Base-by-base conservation (phyloP, 37 sponge, comb jelly and placozoan genomes). In the Geodia barretti region DNA sequence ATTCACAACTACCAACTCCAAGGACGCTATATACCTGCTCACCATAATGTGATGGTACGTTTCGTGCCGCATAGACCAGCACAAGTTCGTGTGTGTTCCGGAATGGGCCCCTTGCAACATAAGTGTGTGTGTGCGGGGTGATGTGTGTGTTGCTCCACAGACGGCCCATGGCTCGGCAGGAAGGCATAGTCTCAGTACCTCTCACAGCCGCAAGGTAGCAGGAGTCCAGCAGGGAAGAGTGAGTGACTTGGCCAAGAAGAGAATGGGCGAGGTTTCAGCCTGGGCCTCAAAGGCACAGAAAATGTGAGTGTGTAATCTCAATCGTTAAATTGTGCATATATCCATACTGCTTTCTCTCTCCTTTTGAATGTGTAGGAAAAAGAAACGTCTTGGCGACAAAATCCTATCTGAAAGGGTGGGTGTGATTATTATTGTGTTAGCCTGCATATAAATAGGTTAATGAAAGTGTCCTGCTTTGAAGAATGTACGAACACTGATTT, bases 361-460 rank as follows among this genome's bases (percentile, higher is more conserved):
- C 34, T 11, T 30, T n/a, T 29, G 35, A 9, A 7, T 74, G 8
- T 78, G 2, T 72, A 85, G 86, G 72, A 90, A 90, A 47, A 84
- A 85, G 33, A 65, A 86, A 20, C 60, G 75, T 28, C 74, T 89
- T 71, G 93, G 93, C 3, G 93, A 93, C 37, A 82, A 70, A 61
- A 73, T 93, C 41, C 68, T 93, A 30, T 89, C 93, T 36, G 86
- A 93, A 41, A 77, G 90, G 39, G 93, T 93, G 65, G 76, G 88
- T 69, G 0, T n/a, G n/a, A n/a, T n/a, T n/a, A n/a, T n/a, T n/a
- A n/a, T n/a, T n/a, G n/a, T n/a, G n/a, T n/a, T n/a, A n/a, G n/a
- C n/a, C n/a, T n/a, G n/a, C n/a, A n/a, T n/a, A n/a, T n/a, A n/a
- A n/a, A n/a, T n/a, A n/a, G n/a, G n/a, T n/a, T n/a, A n/a, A n/a